These are phyloP conservation scores for Brachynemurus nebulosus DNA, from an alignment of 2,888 invertebrate genomes.

Conservation along the genomic window DNA sequence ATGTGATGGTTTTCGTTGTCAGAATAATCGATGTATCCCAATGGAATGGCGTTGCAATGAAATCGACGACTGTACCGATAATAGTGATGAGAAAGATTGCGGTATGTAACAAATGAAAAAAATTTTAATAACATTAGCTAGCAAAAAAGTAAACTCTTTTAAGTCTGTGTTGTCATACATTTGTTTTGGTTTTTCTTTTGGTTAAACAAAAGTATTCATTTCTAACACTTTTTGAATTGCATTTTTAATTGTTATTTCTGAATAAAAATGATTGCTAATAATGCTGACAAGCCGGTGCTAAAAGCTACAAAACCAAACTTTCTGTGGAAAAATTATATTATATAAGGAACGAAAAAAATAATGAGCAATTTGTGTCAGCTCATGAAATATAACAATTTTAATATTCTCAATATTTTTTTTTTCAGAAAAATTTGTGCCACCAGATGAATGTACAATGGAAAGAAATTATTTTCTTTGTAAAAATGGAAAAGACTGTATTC, in stretches of 20 bases:
- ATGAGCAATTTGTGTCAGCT: too few relatives aligned
- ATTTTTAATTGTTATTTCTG: too few relatives aligned
- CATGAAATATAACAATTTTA: too few relatives aligned
- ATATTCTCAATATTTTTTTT: too few relatives aligned
- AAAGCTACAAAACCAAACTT: too few relatives aligned
- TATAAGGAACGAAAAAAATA: too few relatives aligned
- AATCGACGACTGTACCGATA: conserved; percentile 41
- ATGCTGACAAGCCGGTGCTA: too few relatives aligned
- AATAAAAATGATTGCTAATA: too few relatives aligned
- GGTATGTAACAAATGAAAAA: conserved; percentile 28
- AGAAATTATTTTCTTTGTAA: conserved; percentile 37
- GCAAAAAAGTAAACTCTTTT: not conserved
- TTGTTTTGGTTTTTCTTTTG: not conserved
- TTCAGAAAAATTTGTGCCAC: conserved; percentile 26
- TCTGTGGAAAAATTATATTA: too few relatives aligned
- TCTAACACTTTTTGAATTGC: too few relatives aligned
- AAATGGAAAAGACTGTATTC: conserved; percentile 39
- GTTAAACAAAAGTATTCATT: conserved; percentile 2
- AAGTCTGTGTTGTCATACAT: not conserved
- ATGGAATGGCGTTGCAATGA: conserved; percentile 41
- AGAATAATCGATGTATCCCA: conserved; percentile 38
- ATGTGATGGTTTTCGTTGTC: conserved; percentile 50
- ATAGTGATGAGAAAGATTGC: conserved; percentile 39
- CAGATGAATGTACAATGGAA: conserved; percentile 33
- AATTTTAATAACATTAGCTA: too few relatives aligned